Percentiles rank a stretch among this genome's conserved stretches.
Conservation (phyloP, 1,140 invertebrate genomes). For the Zaprionus ornatus region DNA sequence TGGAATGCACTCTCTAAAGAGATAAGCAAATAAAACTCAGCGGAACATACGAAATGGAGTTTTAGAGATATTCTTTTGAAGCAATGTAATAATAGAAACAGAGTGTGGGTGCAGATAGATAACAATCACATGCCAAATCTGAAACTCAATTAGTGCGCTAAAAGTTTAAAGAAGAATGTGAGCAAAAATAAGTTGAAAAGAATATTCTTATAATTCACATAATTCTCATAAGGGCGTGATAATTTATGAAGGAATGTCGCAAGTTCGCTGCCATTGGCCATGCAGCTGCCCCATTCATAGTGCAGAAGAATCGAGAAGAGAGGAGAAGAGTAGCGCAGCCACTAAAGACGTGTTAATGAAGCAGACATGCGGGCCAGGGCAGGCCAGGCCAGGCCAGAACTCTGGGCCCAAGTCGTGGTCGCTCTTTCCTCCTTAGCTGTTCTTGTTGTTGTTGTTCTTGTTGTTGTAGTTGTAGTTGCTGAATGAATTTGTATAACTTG, state of each 20-base stretch:
- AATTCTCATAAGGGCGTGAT: neutral
- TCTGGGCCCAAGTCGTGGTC: slow-evolving; percentile 46
- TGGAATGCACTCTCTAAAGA: slow-evolving; percentile 34
- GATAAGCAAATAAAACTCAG: neutral
- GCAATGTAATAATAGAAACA: no score
- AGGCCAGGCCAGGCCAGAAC: slow-evolving; percentile 58
- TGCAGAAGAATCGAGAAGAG: slow-evolving; percentile 27
- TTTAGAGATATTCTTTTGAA: no score
- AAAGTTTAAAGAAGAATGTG: no score
- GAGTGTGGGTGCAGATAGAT: no score
- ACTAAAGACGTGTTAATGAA: slow-evolving; percentile 80
- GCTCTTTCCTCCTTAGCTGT: slow-evolving; percentile 1
- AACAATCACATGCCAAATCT: no score
- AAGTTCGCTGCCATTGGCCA: neutral
- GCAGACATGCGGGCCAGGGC: slow-evolving; percentile 72
- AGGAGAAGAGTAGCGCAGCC: slow-evolving; percentile 12
- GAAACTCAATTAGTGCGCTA: no score
- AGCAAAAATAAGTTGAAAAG: neutral
- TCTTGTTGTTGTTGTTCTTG: slow-evolving; percentile 11
- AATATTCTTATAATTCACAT: neutral
- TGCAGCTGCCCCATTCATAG: neutral
- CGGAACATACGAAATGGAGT: no score
- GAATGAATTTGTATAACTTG: slow-evolving; percentile 80
- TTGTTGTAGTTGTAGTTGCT: slow-evolving; percentile 27
- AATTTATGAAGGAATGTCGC: slow-evolving; percentile 17